These are phyloP conservation scores for Clarias gariepinus DNA, from an alignment of 2,113 vertebrate genomes.

Conservation along the genomic window DNA sequence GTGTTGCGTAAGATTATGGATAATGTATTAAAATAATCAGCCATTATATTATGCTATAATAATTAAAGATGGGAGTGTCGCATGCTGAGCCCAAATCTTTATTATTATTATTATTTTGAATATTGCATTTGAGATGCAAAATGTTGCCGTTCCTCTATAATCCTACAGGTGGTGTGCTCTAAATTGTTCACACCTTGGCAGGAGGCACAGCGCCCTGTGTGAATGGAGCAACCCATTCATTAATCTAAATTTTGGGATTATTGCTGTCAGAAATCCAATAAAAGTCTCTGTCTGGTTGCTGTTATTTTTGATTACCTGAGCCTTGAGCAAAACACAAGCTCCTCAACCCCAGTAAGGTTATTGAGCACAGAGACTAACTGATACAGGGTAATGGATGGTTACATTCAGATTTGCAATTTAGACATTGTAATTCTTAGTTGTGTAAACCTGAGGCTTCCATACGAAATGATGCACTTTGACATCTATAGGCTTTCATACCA, in stretches of 20 bases:
- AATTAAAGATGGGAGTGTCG: no score
- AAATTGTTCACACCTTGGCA: no score
- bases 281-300: neutral
- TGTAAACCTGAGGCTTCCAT: neutral
- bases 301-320: neutral
- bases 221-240: neutral
- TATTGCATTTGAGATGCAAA: no score
- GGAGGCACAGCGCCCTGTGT: no score
- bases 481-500: no score
- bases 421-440: neutral
- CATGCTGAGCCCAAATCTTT: no score
- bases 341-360: neutral
- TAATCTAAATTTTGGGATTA: neutral
- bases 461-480: neutral
- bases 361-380: neutral
- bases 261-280: neutral
- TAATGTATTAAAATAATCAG: neutral
- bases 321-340: neutral
- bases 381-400: neutral
- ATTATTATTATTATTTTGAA: no score
- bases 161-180: no score
- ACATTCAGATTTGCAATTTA: neutral
- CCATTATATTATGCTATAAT: neutral
- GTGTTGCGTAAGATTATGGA: neutral
- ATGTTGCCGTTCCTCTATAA: no score